These are phyloP conservation scores for Sarcoramphus papa DNA, from an alignment of 2,797 vertebrate genomes.

Conservation along the genomic window DNA sequence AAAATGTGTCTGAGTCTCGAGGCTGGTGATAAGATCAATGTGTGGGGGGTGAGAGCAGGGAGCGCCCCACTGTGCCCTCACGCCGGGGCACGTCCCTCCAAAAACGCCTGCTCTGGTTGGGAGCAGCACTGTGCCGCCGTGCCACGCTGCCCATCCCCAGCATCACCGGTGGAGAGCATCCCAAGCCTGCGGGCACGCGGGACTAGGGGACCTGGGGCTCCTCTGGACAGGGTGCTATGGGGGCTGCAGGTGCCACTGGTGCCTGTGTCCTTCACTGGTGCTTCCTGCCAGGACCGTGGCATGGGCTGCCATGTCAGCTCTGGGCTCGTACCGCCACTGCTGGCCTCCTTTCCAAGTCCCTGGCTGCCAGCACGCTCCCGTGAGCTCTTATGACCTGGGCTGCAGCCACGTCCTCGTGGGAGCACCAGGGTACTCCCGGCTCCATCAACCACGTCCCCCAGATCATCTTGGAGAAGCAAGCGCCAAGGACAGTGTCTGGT, in stretches of 20 bases:
- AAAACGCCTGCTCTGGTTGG: accelerated
- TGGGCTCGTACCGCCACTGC: not conserved
- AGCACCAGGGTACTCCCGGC: not conserved
- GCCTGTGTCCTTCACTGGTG: not conserved
- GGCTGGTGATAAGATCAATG: not conserved
- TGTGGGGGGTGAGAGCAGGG: not conserved
- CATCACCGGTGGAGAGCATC: not conserved
- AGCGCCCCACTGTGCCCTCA: accelerated
- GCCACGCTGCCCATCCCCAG: not conserved
- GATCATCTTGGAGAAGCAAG: not conserved
- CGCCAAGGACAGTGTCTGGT: not conserved
- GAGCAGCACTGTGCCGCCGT: accelerated
- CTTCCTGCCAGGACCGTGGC: not conserved
- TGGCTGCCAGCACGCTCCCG: accelerated
- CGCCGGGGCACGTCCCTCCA: accelerated
- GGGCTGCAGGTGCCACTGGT: not conserved
- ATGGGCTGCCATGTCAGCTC: not conserved
- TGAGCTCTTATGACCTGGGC: not conserved
- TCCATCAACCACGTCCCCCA: not conserved
- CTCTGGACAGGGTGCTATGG: not conserved
- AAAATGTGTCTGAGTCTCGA: not conserved
- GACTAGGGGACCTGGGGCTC: not conserved
- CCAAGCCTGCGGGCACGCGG: accelerated
- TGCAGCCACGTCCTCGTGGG: not conserved
- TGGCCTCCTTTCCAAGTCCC: not conserved